Evolutionary conservation across 2,888 invertebrate genomes (phyloP).

Genomic region (Spilosoma lubricipeda): DNA sequence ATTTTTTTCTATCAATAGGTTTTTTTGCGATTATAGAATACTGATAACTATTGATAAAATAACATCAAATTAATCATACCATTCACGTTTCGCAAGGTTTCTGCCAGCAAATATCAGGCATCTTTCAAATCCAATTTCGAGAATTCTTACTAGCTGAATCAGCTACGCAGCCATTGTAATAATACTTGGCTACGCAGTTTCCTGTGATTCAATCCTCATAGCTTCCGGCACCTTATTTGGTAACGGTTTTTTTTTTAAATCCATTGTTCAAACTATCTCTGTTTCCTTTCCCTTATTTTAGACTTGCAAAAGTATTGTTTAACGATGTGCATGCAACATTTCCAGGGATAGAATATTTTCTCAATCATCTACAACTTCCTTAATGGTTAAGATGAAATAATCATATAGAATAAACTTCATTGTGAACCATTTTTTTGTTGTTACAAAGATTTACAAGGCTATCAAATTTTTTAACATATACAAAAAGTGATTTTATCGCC

Average conservation of each 20-base stretch:
- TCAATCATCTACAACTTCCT: background rate
- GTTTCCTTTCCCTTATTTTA: constrained; percentile 38
- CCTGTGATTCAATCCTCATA: constrained; percentile 56
- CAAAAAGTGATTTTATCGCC: too few relatives aligned
- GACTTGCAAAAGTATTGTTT: constrained; percentile 21
- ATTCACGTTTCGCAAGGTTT: constrained; percentile 21
- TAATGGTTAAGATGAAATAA: background rate
- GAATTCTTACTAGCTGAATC: constrained; percentile 49
- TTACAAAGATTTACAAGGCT: background rate
- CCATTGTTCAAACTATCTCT: constrained; percentile 40
- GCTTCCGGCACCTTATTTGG: constrained; percentile 53
- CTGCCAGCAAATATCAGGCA: constrained; percentile 24
- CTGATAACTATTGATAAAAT: background rate
- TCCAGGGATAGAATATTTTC: background rate
- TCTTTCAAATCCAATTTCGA: constrained; percentile 36
- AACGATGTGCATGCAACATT: background rate
- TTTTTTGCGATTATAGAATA: too few relatives aligned
- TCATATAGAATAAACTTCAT: background rate
- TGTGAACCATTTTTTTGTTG: background rate
- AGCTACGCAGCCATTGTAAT: constrained; percentile 36
- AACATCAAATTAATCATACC: constrained; percentile 10
- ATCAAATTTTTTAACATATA: too few relatives aligned
- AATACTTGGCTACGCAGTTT: constrained; percentile 48
- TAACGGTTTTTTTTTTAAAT: constrained; percentile 27
- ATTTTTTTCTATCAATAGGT: too few relatives aligned